A percentile compares a stretch with the other conserved stretches of the same genome.
These are phyloP conservation scores for Geodia barretti DNA, from an alignment of 37 sponge, comb jelly and placozoan genomes.

Conservation along the genomic window DNA sequence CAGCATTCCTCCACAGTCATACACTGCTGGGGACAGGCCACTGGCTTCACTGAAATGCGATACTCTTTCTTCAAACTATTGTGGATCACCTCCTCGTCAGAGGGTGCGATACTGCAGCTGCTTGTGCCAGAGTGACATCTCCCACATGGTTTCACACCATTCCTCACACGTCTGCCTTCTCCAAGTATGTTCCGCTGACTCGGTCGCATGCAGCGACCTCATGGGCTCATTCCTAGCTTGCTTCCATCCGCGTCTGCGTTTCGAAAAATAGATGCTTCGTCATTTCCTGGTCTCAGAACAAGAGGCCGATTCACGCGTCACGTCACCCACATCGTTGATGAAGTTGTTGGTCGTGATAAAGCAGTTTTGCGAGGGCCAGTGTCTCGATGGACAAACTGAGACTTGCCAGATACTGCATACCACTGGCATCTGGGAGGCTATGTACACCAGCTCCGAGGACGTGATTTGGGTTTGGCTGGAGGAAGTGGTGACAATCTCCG, in stretches of 20 bases:
- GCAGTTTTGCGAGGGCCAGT: slow-evolving; percentile 69
- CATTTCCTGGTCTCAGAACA: too few species aligned
- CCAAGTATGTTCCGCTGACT: slow-evolving; percentile 65
- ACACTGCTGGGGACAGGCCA: slow-evolving; percentile 51
- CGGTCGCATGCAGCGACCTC: slow-evolving; percentile 78
- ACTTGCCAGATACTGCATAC: slow-evolving; percentile 68
- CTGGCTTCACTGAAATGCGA: slow-evolving; percentile 2
- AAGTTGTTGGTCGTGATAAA: slow-evolving; percentile 54
- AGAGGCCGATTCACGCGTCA: too few species aligned
- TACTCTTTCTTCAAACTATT: slow-evolving; percentile 47
- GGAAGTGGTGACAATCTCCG: neutral
- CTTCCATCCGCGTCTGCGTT: too few species aligned
- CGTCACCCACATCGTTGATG: slow-evolving; percentile 70
- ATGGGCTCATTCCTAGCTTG: slow-evolving; percentile 48
- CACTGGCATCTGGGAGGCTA: slow-evolving; percentile 54
- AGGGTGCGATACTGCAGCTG: slow-evolving; percentile 29
- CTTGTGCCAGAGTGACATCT: slow-evolving; percentile 33
- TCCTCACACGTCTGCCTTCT: slow-evolving; percentile 67
- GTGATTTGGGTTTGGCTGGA: slow-evolving; percentile 9
- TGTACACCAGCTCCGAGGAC: slow-evolving; percentile 38
- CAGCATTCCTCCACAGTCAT: slow-evolving; percentile 64
- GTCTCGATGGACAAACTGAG: slow-evolving; percentile 67
- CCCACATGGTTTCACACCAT: slow-evolving; percentile 73
- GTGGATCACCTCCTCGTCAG: slow-evolving; percentile 37
- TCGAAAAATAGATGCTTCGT: too few species aligned